Evolutionary conservation across 2,113 vertebrate genomes (phyloP).

Genomic region (Ameiurus melas): DNA sequence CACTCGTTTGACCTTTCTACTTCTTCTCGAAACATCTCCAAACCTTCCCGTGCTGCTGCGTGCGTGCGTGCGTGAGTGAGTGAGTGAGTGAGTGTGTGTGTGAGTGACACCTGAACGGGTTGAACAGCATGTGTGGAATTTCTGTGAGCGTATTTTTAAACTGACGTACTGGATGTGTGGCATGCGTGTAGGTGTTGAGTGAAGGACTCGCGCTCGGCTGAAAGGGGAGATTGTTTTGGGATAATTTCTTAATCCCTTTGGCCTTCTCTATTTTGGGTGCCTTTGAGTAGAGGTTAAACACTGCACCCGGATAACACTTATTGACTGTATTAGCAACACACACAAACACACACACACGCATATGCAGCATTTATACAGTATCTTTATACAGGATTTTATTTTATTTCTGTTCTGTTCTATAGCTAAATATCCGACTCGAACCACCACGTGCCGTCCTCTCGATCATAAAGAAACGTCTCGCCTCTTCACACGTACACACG

Average conservation of each 20-base stretch:
- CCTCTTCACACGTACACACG: neutral
- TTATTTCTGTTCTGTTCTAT: too few relatives aligned
- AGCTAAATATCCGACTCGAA: neutral
- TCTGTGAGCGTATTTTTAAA: neutral
- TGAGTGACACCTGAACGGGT: neutral
- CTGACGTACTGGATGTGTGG: neutral
- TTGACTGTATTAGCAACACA: neutral
- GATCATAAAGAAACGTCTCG: too few relatives aligned
- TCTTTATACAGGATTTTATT: too few relatives aligned
- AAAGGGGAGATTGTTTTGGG: neutral
- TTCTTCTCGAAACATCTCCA: neutral
- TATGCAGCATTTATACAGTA: neutral
- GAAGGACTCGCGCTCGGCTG: too few relatives aligned
- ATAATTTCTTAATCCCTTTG: neutral
- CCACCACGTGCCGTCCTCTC: too few relatives aligned
- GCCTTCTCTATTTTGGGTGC: conserved; percentile 7
- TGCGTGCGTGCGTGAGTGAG: too few relatives aligned
- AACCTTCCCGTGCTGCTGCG: neutral
- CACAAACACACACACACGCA: neutral
- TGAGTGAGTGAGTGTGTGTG: too few relatives aligned
- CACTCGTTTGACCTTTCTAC: neutral
- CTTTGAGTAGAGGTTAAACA: neutral
- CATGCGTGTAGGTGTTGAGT: neutral
- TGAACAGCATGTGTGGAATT: neutral
- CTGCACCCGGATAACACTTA: neutral